These are phyloP conservation scores for Siniperca chuatsi DNA, from an alignment of 2,113 vertebrate genomes.

Conservation along the genomic window DNA sequence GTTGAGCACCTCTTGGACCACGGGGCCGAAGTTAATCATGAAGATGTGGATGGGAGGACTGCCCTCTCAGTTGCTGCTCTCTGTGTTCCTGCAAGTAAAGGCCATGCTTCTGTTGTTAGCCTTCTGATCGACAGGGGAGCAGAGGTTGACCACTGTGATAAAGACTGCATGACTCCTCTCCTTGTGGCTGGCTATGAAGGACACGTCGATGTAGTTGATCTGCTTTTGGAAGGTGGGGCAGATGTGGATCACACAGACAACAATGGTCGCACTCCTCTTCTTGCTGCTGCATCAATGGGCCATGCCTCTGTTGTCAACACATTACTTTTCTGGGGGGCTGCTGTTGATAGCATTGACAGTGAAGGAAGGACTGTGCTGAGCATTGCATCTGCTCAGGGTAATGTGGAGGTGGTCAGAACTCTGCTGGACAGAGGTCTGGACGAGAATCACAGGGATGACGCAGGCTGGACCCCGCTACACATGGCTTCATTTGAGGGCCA, in stretches of 20 bases:
- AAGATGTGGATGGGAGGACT: slow-evolving; percentile 96
- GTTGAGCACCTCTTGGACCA: slow-evolving; percentile 97
- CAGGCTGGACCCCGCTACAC: slow-evolving; percentile 98
- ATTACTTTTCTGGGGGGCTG: slow-evolving; percentile 96
- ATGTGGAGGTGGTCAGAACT: slow-evolving; percentile 97
- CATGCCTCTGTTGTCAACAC: slow-evolving; percentile 97
- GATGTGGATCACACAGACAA: slow-evolving; percentile 98
- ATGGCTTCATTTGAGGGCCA: slow-evolving; percentile 99
- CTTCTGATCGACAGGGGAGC: slow-evolving; percentile 95
- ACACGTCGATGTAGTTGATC: slow-evolving; percentile 96
- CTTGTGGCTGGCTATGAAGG: slow-evolving; percentile 98
- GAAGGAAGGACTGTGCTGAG: slow-evolving; percentile 97
- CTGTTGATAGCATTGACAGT: slow-evolving; percentile 96
- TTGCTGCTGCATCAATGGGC: slow-evolving; percentile 98
- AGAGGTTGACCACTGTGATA: slow-evolving; percentile 97
- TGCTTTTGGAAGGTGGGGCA: slow-evolving; percentile 96
- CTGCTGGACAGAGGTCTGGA: slow-evolving; percentile 98
- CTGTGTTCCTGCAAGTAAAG: slow-evolving; percentile 96
- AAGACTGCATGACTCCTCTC: slow-evolving; percentile 97
- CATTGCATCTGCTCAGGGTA: slow-evolving; percentile 97
- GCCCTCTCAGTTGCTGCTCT: slow-evolving; percentile 96
- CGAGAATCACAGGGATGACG: slow-evolving; percentile 97
- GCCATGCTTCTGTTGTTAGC: slow-evolving; percentile 95
- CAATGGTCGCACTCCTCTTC: slow-evolving; percentile 95
- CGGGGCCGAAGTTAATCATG: slow-evolving; percentile 94